These are phyloP conservation scores for Dicranocentrus wangi DNA, from an alignment of 2,888 invertebrate genomes.

Conservation along the genomic window DNA sequence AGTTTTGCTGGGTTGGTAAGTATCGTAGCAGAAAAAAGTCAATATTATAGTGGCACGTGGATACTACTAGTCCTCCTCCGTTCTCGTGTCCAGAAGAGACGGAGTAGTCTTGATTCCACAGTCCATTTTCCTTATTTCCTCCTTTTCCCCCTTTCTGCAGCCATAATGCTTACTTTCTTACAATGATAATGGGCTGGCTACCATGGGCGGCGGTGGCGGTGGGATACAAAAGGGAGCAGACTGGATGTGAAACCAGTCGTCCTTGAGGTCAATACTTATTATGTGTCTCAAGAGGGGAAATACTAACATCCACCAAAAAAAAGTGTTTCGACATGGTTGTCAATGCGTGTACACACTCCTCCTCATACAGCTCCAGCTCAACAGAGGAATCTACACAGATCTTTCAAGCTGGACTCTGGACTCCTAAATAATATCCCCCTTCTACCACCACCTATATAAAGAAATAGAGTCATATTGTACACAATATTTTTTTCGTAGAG, in stretches of 20 bases:
- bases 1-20: not conserved
- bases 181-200: slow-evolving; percentile 13
- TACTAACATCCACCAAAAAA: not conserved
- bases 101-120: slow-evolving; percentile 14
- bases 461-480: no score
- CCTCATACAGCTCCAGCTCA: no score
- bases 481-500: no score
- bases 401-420: no score
- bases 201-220: no score
- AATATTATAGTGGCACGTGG: slow-evolving; percentile 19
- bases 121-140: slow-evolving; percentile 27
- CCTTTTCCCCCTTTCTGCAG: not conserved
- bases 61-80: slow-evolving; percentile 9
- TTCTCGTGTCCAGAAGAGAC: not conserved
- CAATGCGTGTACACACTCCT: not conserved
- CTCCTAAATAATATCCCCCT: no score
- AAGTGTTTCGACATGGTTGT: slow-evolving; percentile 9
- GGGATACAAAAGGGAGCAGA: slow-evolving; percentile 4
- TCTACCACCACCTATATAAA: no score
- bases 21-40: not conserved
- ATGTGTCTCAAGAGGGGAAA: slow-evolving; percentile 32
- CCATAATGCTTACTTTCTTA: slow-evolving; percentile 24
- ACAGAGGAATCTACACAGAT: no score
- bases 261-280: slow-evolving; percentile 53
- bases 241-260: slow-evolving; percentile 16